Percentiles rank a stretch among this genome's conserved stretches.
These are phyloP conservation scores for Burhinus oedicnemus DNA, from an alignment of 2,113 vertebrate genomes.

Conservation along the genomic window DNA sequence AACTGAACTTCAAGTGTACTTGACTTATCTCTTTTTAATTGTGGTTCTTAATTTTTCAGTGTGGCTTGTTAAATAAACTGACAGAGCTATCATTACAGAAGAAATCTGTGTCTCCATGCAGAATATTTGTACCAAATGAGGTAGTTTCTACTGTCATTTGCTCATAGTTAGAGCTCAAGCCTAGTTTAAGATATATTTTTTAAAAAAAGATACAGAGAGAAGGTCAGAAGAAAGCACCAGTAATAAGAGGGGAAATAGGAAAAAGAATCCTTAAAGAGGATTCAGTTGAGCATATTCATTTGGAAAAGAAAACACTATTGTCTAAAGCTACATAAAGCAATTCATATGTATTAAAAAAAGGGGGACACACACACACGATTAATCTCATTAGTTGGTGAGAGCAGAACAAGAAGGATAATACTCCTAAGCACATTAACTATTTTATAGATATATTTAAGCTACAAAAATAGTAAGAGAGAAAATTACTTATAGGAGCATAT, in stretches of 20 bases:
- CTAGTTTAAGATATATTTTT: background rate
- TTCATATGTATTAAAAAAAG: background rate
- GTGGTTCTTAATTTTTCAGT: background rate
- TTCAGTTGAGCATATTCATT: background rate
- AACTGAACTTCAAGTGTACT: background rate
- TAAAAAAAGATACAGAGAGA: background rate
- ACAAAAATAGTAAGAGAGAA: slow-evolving; percentile 17
- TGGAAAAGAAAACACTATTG: background rate
- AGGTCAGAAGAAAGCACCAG: background rate
- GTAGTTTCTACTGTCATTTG: background rate
- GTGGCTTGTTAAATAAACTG: background rate
- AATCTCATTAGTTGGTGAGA: slow-evolving; percentile 34
- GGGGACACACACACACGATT: background rate
- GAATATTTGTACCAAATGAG: background rate
- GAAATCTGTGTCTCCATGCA: background rate
- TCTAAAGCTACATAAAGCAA: background rate
- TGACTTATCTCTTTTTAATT: background rate
- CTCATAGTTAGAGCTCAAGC: background rate
- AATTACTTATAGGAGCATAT: background rate
- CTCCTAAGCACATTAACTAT: slow-evolving; percentile 29
- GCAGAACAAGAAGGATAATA: slow-evolving; percentile 43
- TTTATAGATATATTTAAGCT: slow-evolving; percentile 44
- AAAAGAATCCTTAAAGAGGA: background rate
- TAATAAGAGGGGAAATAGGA: background rate
- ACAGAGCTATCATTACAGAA: background rate